phyloP scores from a whole-genome alignment of 2,797 vertebrate genomes.

The Limosa lapponica region DNA sequence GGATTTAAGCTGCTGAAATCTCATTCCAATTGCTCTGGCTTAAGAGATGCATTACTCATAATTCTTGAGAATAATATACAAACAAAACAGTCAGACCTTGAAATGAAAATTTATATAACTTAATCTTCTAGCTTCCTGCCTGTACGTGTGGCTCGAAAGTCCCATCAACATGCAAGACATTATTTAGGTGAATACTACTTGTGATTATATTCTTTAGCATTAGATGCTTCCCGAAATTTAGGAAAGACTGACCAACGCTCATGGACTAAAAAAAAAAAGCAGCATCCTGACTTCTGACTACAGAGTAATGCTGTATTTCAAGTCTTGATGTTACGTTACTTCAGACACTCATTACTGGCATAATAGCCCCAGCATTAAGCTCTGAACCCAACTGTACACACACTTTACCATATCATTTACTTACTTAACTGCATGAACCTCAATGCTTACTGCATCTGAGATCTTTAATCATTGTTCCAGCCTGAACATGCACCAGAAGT shows the following conservation, averaged over 20 bases:
- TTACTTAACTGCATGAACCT: not conserved
- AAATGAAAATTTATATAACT: slow-evolving; percentile 18
- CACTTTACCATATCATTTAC: not conserved
- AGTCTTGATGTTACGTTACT: not conserved
- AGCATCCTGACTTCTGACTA: not conserved
- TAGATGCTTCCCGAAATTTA: not conserved
- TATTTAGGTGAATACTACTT: not conserved
- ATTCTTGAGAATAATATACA: not conserved
- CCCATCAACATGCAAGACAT: not conserved
- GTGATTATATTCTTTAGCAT: not conserved
- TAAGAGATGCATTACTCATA: not conserved
- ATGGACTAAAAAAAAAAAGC: not conserved
- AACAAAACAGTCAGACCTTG: slow-evolving; percentile 23
- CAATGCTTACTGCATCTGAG: not conserved
- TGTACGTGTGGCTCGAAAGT: not conserved
- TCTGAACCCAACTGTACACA: not conserved
- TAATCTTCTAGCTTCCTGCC: slow-evolving; percentile 3
- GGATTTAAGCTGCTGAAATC: slow-evolving; percentile 23
- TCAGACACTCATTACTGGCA: not conserved
- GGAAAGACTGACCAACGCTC: not conserved
- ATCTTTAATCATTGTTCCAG: not conserved
- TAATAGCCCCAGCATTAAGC: not conserved
- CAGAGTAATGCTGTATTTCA: not conserved
- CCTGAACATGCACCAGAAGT: not conserved
- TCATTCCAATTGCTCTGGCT: slow-evolving; percentile 8